Base-by-base conservation (phyloP, 2,888 invertebrate species). In the Sicus ferrugineus region DNA sequence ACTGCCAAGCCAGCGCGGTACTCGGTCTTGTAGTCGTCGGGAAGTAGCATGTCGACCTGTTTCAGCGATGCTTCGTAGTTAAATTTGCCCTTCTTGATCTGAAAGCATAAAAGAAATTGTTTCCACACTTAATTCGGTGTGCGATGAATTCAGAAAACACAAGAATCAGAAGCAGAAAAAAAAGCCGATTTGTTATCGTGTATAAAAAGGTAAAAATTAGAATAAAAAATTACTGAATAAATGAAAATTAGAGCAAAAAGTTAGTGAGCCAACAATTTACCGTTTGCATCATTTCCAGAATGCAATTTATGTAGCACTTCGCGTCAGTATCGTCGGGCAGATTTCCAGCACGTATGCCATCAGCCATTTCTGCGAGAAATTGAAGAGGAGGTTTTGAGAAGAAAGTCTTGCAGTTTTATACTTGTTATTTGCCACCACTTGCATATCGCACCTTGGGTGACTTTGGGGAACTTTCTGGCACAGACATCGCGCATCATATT, bases 401-500 rank as follows among this genome's bases (percentile, higher is more conserved):
- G 26, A 21, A 28, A 26, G 3, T 52, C 11, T 19, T 11, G 7
- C 5, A 56, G 1, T 23, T 30, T 28, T 28, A 23, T 16, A 56
- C 9, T 30, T 19, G 38, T 30, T 38, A 2, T 16, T 21, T 9
- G 19, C 5, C 23, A n/a, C n/a, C 28, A 23, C 1, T 23, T 61
- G 30, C 34, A 31, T 61, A 42, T 62, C 21, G 1, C 67, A 73
- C 75, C 75, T 31, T 54, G 67, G n/a, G 74, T 75, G 0, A 84
- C 72, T 74, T 81, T 84, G 0, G 84, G 77, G 68, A 87, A 87
- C 84, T 91, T 92, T 2, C 89, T 89, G 70, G 88, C 85, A 75
- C 92, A 92, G 0, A 88, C 85, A 77, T 90, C 90, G 61, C 91
- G 85, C 83, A 92, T 87, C 77, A 89, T 85, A 80, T 88, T 89